These are phyloP conservation scores for Amphipyra tragopoginis DNA, from an alignment of 2,888 invertebrate species.

Conservation along the genomic window DNA sequence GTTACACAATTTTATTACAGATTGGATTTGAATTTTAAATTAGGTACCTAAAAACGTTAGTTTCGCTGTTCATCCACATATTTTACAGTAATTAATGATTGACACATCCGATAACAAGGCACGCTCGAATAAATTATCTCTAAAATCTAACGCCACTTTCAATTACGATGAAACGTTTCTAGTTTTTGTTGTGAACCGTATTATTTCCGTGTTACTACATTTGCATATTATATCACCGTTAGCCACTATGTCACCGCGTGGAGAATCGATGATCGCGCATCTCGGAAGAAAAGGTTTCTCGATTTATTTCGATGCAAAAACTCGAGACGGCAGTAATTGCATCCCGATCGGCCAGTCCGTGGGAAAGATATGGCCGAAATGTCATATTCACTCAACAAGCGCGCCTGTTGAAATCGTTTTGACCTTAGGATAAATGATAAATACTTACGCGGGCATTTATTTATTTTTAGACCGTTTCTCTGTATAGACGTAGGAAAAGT, in stretches of 20 bases:
- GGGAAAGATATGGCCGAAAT: constrained; percentile 87
- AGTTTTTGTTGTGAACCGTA: constrained; percentile 50
- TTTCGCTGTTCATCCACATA: constrained; percentile 39
- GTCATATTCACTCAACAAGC: constrained; percentile 78
- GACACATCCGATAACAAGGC: constrained; percentile 49
- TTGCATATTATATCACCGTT: constrained; percentile 68
- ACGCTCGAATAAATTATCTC: constrained; percentile 49
- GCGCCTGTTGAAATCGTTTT: constrained; percentile 52
- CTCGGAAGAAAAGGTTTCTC: constrained; percentile 65
- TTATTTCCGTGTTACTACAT: constrained; percentile 60
- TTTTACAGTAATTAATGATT: constrained; percentile 53
- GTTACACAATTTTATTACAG: constrained; percentile 33
- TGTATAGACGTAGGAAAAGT: constrained; percentile 14
- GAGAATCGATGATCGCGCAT: constrained; percentile 70
- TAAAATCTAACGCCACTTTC: constrained; percentile 49
- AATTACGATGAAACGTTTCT: constrained; percentile 50
- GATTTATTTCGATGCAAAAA: constrained; percentile 77
- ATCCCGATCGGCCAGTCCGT: constrained; percentile 74
- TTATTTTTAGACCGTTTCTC: constrained; percentile 37
- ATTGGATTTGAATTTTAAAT: constrained; percentile 44
- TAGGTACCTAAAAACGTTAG: constrained; percentile 19
- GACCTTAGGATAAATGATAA: constrained; percentile 59
- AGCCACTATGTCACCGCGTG: constrained; percentile 68
- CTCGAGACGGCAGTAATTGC: constrained; percentile 77
- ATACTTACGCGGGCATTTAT: constrained; percentile 39